Evolutionary conservation across 2,797 vertebrate species (phyloP).

Genomic region (Forpus xanthops): DNA sequence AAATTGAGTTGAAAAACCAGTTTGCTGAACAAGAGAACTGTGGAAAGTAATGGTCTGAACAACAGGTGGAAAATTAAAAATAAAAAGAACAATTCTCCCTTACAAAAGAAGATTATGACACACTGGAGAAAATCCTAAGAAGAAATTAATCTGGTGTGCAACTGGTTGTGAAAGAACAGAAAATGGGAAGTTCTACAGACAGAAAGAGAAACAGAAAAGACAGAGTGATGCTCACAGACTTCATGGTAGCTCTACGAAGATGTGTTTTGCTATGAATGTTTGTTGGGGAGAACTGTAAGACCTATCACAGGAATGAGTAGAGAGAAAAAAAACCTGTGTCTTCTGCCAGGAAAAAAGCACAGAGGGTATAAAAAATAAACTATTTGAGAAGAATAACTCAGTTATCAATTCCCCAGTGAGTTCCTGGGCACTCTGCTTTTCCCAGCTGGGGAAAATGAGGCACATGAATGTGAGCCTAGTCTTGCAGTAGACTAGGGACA

Average conservation of each 20-base stretch:
- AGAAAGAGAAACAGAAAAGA: conserved; percentile 40
- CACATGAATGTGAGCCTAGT: accelerated
- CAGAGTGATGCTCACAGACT: neutral
- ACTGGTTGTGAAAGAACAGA: neutral
- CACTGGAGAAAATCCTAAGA: neutral
- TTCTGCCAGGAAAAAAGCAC: neutral
- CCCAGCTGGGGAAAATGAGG: neutral
- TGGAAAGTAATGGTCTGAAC: neutral
- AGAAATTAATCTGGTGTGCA: neutral
- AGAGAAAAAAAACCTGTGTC: neutral
- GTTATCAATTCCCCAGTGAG: neutral
- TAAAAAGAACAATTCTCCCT: neutral
- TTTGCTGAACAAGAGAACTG: neutral
- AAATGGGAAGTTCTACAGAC: neutral
- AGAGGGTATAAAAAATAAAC: neutral
- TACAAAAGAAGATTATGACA: neutral
- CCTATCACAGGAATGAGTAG: accelerated
- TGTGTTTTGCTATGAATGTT: neutral
- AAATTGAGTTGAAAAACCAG: neutral
- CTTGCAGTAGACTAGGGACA: neutral
- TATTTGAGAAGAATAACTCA: neutral
- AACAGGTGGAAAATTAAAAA: neutral
- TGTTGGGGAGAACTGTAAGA: neutral
- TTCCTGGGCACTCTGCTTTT: neutral
- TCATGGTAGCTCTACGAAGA: neutral